Conservation (phyloP, 2,113 vertebrate species). For the Chaetodon auriga region DNA sequence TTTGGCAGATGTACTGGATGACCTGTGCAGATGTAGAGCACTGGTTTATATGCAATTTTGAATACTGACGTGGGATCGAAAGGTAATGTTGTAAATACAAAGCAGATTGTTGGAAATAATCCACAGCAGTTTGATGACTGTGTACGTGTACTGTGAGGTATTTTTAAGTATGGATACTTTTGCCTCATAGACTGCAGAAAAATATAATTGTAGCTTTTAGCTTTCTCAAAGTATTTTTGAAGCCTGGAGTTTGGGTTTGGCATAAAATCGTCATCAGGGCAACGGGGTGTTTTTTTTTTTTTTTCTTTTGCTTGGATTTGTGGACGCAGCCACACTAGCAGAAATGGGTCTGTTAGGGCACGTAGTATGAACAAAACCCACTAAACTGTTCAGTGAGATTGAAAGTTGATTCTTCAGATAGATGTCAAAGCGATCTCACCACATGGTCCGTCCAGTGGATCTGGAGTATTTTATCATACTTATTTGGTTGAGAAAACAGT, state of each 20-base stretch:
- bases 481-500: neutral
- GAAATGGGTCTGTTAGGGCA: neutral
- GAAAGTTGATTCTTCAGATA: neutral
- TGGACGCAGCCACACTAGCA: neutral
- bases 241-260: constrained; percentile 26
- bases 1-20: constrained; percentile 19
- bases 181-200: constrained; percentile 15
- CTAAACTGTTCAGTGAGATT: neutral
- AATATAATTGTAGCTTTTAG: constrained; percentile 33
- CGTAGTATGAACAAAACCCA: neutral
- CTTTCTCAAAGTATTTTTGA: constrained; percentile 21
- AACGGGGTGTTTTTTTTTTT: constrained; percentile 5
- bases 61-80: constrained; percentile 55
- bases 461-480: neutral
- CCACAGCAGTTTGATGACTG: neutral
- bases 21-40: constrained; percentile 19
- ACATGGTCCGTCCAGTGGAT: neutral
- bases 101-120: constrained; percentile 1
- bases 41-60: constrained; percentile 26
- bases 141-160: neutral
- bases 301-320: neutral
- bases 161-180: constrained; percentile 24
- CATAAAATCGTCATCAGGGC: neutral
- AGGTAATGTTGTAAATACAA: constrained; percentile 70
- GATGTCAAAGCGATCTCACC: neutral